Base-by-base conservation (phyloP, 1,140 invertebrate species). In the Drosophila simulans region DNA sequence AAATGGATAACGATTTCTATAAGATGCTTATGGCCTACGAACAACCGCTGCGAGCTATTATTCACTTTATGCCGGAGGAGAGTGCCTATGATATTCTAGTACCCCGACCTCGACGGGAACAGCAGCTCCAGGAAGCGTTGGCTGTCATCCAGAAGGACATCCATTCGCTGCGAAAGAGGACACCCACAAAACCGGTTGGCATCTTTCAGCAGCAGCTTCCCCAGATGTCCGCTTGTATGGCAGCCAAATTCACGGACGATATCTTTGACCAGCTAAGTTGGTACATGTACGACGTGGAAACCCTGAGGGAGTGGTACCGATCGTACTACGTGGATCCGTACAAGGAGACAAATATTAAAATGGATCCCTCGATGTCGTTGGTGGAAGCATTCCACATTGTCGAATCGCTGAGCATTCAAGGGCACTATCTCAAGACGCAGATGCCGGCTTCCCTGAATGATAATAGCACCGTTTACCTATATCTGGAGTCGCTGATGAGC, bases 271-370 rank as follows among this genome's bases (percentile, higher is more conserved):
- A 91, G 69, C 53, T 91, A 0, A 78, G 58, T 8, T 90, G 81
- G 75, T 90, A 63, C 49, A 22, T 91, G 15, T 91, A 90, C 49
- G 90, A 91, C 60, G 52, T 91, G 15, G 80, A 91, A 12, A 68
- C 65, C 8, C 37, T 91, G 15, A 27, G 72, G 7, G 59, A 91
- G 8, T 75, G 88, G 43, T 91, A 91, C 45, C 31, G 58, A 2
- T n/a, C 54, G 1, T 91, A 71, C 27, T 91, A 91, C 63, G 39
- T 80, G 1, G 65, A 69, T 7, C 80, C 77, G 0, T 91, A 55
- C 39, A 15, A 59, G 4, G 53, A 73, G 55, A 83, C 60, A 13
- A 62, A 91, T 57, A 69, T 91, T 0, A 63, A 54, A 42, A 79
- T 91, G 71, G 49, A 43, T 2, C 20, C 65, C 34, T 1, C 52